Conservation (phyloP, 2,888 invertebrate genomes). For the Microctonus brassicae region DNA sequence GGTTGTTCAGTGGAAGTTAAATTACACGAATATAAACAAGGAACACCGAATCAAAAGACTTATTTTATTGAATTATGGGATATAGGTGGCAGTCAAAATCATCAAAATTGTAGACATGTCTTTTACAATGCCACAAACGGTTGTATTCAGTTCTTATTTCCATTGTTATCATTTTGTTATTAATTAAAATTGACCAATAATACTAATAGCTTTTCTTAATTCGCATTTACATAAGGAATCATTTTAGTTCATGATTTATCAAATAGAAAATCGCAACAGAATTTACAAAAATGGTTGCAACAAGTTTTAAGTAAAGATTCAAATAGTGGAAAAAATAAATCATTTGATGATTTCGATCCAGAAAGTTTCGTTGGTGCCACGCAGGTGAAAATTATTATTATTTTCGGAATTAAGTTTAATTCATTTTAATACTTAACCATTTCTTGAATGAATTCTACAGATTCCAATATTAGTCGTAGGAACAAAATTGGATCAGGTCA, state of each 20-base stretch:
- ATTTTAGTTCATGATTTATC: slow-evolving; percentile 97
- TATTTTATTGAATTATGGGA: slow-evolving; percentile 98
- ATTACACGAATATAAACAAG: slow-evolving; percentile 94
- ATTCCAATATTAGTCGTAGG: slow-evolving; percentile 96
- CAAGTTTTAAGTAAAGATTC: slow-evolving; percentile 88
- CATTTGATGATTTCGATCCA: slow-evolving; percentile 83
- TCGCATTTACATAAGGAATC: slow-evolving; percentile 75
- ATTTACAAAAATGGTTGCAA: slow-evolving; percentile 92
- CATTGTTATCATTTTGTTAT: neutral
- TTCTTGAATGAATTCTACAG: too few species aligned
- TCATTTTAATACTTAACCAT: too few species aligned
- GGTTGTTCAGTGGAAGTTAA: slow-evolving; percentile 97
- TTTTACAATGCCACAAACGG: slow-evolving; percentile 97
- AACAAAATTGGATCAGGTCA: slow-evolving; percentile 90
- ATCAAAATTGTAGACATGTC: slow-evolving; percentile 91
- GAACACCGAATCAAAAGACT: slow-evolving; percentile 89
- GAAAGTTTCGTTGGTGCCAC: slow-evolving; percentile 88
- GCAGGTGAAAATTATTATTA: slow-evolving; percentile 71
- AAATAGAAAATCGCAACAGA: slow-evolving; percentile 95
- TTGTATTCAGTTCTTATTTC: slow-evolving; percentile 51
- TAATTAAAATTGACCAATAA: neutral
- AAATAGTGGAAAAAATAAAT: slow-evolving; percentile 64
- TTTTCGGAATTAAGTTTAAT: too few species aligned
- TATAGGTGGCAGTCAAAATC: slow-evolving; percentile 94
- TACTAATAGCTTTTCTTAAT: slow-evolving; percentile 13